These are phyloP conservation scores for Anthopleura sola DNA, from an alignment of 64 coral and sea anemone species.

Conservation along the genomic window DNA sequence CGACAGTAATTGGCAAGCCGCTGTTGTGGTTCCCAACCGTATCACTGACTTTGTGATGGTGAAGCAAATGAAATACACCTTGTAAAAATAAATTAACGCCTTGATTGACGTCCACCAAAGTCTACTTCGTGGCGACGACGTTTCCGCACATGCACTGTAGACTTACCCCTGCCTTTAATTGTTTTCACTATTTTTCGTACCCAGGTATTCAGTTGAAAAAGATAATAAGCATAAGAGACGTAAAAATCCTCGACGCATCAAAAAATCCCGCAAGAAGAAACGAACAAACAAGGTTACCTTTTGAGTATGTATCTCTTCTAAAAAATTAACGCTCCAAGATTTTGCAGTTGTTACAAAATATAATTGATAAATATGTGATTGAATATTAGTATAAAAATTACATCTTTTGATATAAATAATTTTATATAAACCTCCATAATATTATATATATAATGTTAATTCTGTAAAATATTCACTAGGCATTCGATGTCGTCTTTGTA, in stretches of 20 bases:
- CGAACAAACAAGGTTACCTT: neutral
- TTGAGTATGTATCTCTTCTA: neutral
- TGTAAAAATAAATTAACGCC: too few species aligned
- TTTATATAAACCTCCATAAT: too few species aligned
- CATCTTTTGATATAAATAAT: neutral
- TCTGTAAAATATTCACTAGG: neutral
- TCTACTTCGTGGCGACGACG: too few species aligned
- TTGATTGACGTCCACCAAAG: too few species aligned
- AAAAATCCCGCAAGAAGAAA: neutral
- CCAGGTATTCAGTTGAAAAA: neutral
- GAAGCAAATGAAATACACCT: too few species aligned
- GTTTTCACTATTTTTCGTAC: neutral
- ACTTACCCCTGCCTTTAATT: too few species aligned
- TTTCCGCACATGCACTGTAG: too few species aligned
- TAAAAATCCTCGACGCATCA: neutral
- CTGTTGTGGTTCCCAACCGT: too few species aligned
- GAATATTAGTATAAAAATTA: neutral
- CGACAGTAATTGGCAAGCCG: too few species aligned
- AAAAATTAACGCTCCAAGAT: neutral
- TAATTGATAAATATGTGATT: neutral
- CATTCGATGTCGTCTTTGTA: neutral
- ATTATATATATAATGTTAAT: too few species aligned
- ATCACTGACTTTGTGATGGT: too few species aligned
- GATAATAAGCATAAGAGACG: neutral
- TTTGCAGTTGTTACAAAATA: too few species aligned